These are phyloP conservation scores for Archips xylosteana DNA, from an alignment of 2,888 invertebrate species.

Conservation along the genomic window DNA sequence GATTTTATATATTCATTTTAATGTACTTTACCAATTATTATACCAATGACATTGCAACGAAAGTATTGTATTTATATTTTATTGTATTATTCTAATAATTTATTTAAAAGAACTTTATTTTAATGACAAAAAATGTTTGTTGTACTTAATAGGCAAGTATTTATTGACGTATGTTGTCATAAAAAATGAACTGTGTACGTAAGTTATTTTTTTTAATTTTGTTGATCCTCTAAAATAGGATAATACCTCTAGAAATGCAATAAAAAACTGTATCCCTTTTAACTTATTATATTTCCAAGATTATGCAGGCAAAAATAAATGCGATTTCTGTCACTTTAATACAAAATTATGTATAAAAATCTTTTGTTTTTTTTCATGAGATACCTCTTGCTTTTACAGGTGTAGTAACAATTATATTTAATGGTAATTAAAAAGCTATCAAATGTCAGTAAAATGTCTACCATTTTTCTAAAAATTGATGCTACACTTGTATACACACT, in stretches of 20 bases:
- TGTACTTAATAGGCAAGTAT: slow-evolving; percentile 34
- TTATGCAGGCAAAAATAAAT: slow-evolving; percentile 63
- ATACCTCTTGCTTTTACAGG: slow-evolving; percentile 26
- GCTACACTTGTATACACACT: slow-evolving; percentile 15
- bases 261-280: slow-evolving; percentile 25
- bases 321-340: slow-evolving; percentile 70
- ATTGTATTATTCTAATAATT: slow-evolving; percentile 45
- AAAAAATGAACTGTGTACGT: slow-evolving; percentile 26
- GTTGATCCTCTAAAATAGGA: slow-evolving; percentile 15
- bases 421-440: no score
- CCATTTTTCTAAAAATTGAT: slow-evolving; percentile 8
- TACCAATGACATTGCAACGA: slow-evolving; percentile 59
- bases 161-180: slow-evolving; percentile 13
- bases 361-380: slow-evolving; percentile 42
- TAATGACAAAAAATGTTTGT: neutral
- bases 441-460: neutral
- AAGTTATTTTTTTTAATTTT: neutral
- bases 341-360: slow-evolving; percentile 62
- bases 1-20: slow-evolving; percentile 52
- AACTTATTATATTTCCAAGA: slow-evolving; percentile 36
- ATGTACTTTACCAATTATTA: slow-evolving; percentile 51
- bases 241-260: neutral
- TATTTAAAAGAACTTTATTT: slow-evolving; percentile 12
- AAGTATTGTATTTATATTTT: slow-evolving; percentile 51
- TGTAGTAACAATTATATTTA: slow-evolving; percentile 29